Evolutionary conservation across 2,113 vertebrate genomes (phyloP).

Genomic region (Irena cyanogastra): DNA sequence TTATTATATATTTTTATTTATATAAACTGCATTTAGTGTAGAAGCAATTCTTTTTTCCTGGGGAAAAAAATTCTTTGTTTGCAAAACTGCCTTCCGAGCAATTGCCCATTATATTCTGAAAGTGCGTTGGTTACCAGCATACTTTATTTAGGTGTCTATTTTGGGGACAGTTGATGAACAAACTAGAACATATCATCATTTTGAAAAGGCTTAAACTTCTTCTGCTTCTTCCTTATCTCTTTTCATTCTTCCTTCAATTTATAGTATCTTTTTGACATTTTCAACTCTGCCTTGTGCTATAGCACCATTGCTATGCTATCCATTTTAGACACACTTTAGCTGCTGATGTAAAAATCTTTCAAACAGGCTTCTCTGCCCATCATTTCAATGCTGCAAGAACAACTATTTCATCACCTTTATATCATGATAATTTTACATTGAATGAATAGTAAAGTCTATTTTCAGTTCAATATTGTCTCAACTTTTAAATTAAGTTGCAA

Average conservation of each 20-base stretch:
- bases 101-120: background rate
- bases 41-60: background rate
- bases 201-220: background rate
- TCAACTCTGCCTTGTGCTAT: background rate
- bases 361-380: background rate
- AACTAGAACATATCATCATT: background rate
- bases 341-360: background rate
- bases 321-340: background rate
- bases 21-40: background rate
- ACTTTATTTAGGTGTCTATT: background rate
- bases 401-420: background rate
- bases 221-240: background rate
- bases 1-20: background rate
- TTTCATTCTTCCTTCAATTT: background rate
- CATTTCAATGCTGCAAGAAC: background rate
- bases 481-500: background rate
- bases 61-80: background rate
- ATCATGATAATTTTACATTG: background rate
- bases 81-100: background rate
- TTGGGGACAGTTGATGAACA: background rate
- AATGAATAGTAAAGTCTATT: background rate
- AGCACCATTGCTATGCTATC: background rate
- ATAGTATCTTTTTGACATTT: background rate
- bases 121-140: fast-evolving
- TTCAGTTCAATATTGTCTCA: background rate